Evolutionary conservation across 1,140 invertebrate genomes (phyloP), one percentile per base, ranked within the genome.

Genomic region (Onthophagus taurus): DNA sequence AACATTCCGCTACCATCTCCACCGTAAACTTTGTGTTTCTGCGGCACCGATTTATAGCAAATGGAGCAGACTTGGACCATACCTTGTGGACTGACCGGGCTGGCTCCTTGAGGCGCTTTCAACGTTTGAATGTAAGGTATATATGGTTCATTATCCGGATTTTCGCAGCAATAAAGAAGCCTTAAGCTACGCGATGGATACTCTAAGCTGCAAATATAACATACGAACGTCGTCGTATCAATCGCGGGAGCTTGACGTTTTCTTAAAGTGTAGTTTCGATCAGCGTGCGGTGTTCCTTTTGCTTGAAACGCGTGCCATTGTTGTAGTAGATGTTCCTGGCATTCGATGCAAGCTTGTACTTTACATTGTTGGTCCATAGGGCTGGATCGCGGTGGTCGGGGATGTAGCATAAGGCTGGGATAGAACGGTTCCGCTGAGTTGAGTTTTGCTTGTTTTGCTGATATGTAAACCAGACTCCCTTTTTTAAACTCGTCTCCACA

Each of bases 401-500:
- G 83, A 71, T 90, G 85, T 52, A 84, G 72, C 70, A 69, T 83
- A 77, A 92, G 74, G 41, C 83, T 85, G 0, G 86, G 86, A 70
- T 89, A 92, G 65, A 85, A 90, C 11, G 87, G 80, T 54, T 76
- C 74, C 49, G 54, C 55, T 45, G 57, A 14, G 54, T 68, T 63
- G 3, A 68, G 64, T 54, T 49, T 61, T 47, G 69, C 48, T 50
- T 72, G 74, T 57, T 78, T 79, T 6, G 76, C 74, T 35, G 74
- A 72, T 11, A 80, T 73, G 51, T 74, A 71, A 44, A 67, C 75
- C 16, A 91, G 71, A 45, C 83, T 85, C 24, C 86, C 86, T 42
- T 81, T 72, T 45, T 80, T 78, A 58, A 83, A 83, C 63, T 89
- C 85, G 59, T 88, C 85, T n/a, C 87, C 86, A 63, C 88, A 91